Conservation (phyloP, 2,797 vertebrate species). For the Heliangelus exortis region DNA sequence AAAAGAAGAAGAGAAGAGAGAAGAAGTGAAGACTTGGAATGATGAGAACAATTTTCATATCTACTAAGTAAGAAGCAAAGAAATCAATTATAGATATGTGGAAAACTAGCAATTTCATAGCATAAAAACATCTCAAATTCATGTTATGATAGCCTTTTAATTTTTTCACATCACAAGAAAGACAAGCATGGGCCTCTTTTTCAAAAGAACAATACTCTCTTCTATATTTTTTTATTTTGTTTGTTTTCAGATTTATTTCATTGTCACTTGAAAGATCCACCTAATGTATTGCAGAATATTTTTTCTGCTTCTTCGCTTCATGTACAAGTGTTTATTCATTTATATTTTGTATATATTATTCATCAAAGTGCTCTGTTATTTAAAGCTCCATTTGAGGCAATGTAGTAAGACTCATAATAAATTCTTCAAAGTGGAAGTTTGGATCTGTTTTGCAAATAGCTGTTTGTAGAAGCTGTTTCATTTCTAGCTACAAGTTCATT, state of each 20-base stretch:
- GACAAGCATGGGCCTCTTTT: neutral
- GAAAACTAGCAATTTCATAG: neutral
- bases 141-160: neutral
- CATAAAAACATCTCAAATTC: neutral
- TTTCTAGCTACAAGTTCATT: neutral
- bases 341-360: slow-evolving; percentile 71
- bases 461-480: neutral
- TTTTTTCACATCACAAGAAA: neutral
- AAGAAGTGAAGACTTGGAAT: neutral
- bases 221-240: neutral
- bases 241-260: slow-evolving; percentile 47
- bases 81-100: neutral
- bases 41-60: neutral
- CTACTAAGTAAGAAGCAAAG: neutral
- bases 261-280: slow-evolving; percentile 1
- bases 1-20: neutral
- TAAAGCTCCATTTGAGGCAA: slow-evolving; percentile 53
- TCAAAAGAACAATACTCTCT: neutral
- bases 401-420: slow-evolving; percentile 21
- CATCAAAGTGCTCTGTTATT: slow-evolving; percentile 63
- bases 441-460: neutral
- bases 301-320: slow-evolving; percentile 29
- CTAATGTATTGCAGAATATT: slow-evolving; percentile 22
- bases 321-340: slow-evolving; percentile 62
- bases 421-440: slow-evolving; percentile 37